phyloP scores from a whole-genome alignment of 2,888 invertebrate species.

The Drosophila monieri region DNA sequence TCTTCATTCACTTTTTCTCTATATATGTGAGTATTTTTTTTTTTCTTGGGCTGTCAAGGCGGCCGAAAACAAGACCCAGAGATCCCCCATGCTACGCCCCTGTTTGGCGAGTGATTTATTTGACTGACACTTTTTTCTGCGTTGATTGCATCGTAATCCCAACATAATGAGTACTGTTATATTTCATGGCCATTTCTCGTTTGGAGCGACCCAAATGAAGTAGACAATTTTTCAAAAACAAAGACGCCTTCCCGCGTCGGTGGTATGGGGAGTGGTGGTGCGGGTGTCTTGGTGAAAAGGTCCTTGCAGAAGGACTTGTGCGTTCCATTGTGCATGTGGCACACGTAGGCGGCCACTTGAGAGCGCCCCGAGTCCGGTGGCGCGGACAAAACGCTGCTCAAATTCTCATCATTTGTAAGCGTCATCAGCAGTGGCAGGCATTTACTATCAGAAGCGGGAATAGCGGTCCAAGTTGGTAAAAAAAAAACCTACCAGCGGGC shows the following conservation, averaged over 20 bases:
- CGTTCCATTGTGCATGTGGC: slow-evolving; percentile 70
- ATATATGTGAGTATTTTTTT: slow-evolving; percentile 49
- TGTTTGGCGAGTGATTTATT: slow-evolving; percentile 80
- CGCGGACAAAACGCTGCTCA: slow-evolving; percentile 55
- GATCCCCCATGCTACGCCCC: slow-evolving; percentile 51
- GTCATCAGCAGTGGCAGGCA: slow-evolving; percentile 48
- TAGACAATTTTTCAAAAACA: slow-evolving; percentile 79
- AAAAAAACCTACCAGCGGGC: slow-evolving; percentile 11
- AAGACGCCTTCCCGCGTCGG: slow-evolving; percentile 60
- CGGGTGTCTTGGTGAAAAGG: neutral
- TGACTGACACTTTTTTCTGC: slow-evolving; percentile 81
- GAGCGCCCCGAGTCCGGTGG: slow-evolving; percentile 36
- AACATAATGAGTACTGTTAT: slow-evolving; percentile 81
- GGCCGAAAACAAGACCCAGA: slow-evolving; percentile 34
- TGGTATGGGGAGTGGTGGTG: too few relatives aligned
- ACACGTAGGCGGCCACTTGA: slow-evolving; percentile 74
- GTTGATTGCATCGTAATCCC: slow-evolving; percentile 82
- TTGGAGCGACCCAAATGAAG: slow-evolving; percentile 71
- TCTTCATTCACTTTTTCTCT: slow-evolving; percentile 29
- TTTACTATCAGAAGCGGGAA: slow-evolving; percentile 6
- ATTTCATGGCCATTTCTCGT: slow-evolving; percentile 73
- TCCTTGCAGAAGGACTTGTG: slow-evolving; percentile 6
- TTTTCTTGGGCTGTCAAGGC: slow-evolving; percentile 36
- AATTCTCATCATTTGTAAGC: slow-evolving; percentile 71
- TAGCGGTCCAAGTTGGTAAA: neutral